These are phyloP conservation scores for Diplodus sargus DNA, from an alignment of 2,797 vertebrate genomes.

Conservation along the genomic window DNA sequence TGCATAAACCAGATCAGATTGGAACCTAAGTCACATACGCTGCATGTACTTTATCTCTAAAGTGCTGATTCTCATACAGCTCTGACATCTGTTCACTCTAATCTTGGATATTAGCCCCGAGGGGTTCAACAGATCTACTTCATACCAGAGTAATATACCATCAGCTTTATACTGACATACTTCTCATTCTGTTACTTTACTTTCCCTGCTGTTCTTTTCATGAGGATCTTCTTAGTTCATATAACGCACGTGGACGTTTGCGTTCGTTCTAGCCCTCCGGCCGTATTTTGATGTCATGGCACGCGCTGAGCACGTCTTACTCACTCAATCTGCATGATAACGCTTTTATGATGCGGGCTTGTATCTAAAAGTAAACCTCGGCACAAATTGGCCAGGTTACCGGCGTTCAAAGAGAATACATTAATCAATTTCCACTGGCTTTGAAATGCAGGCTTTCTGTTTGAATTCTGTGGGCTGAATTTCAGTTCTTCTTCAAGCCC, in stretches of 20 bases:
- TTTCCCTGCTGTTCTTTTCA: conserved; percentile 9
- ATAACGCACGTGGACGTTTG: conserved; percentile 9
- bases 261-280: conserved; percentile 23
- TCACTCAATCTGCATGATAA: conserved; percentile 47
- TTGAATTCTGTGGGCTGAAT: conserved; percentile 59
- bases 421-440: conserved; percentile 75
- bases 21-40: neutral
- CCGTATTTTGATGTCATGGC: conserved; percentile 18
- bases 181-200: conserved; percentile 4
- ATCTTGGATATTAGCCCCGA: conserved; percentile 3
- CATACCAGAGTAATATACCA: conserved; percentile 1
- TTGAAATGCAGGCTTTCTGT: conserved; percentile 73
- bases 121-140: conserved; percentile 10
- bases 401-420: conserved; percentile 79
- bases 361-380: conserved; percentile 63
- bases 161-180: conserved; percentile 29
- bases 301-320: conserved; percentile 41
- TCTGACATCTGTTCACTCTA: conserved; percentile 8
- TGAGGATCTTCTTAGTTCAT: conserved; percentile 44
- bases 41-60: neutral
- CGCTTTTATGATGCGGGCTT: conserved; percentile 45
- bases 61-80: conserved; percentile 12
- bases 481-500: conserved; percentile 14
- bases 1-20: neutral
- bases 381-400: conserved; percentile 68